These are phyloP conservation scores for Girardinichthys multiradiatus DNA, from an alignment of 2,113 vertebrate species.

Conservation along the genomic window DNA sequence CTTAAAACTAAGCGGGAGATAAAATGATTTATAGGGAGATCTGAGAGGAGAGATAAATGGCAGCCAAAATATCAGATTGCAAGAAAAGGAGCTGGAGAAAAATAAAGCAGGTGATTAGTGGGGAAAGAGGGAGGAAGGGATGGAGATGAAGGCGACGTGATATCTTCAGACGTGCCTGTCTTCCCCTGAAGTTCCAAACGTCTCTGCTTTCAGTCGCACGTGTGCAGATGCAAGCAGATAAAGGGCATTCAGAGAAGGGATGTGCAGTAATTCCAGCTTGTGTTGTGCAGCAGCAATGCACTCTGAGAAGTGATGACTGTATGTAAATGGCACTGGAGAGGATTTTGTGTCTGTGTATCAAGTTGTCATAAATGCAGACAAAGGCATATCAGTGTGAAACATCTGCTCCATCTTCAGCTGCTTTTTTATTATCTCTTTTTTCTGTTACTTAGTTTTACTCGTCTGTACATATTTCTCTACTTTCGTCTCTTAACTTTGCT, in stretches of 20 bases:
- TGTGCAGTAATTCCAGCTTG: slow-evolving; percentile 31
- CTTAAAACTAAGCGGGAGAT: slow-evolving; percentile 60
- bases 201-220: slow-evolving; percentile 48
- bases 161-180: slow-evolving; percentile 43
- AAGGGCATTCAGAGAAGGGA: slow-evolving; percentile 17
- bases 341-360: slow-evolving; percentile 37
- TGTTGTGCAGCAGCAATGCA: slow-evolving; percentile 42
- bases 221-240: slow-evolving; percentile 32
- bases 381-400: slow-evolving; percentile 35
- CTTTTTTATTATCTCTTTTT: slow-evolving; percentile 24
- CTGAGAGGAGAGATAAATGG: slow-evolving; percentile 69
- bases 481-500: slow-evolving; percentile 2
- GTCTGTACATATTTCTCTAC: slow-evolving; percentile 3
- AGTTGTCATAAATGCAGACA: slow-evolving; percentile 48
- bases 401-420: slow-evolving; percentile 36
- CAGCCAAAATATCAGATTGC: slow-evolving; percentile 71
- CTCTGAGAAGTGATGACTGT: slow-evolving; percentile 71
- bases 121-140: slow-evolving; percentile 23
- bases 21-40: slow-evolving; percentile 75
- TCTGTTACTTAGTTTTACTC: neutral
- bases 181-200: slow-evolving; percentile 33
- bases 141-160: slow-evolving; percentile 54
- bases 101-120: slow-evolving; percentile 74
- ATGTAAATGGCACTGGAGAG: slow-evolving; percentile 51
- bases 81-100: slow-evolving; percentile 61